Percentiles rank a stretch among this genome's conserved stretches.
Conservation (phyloP, 2,113 vertebrate species). For the Corythornis vintsioides region DNA sequence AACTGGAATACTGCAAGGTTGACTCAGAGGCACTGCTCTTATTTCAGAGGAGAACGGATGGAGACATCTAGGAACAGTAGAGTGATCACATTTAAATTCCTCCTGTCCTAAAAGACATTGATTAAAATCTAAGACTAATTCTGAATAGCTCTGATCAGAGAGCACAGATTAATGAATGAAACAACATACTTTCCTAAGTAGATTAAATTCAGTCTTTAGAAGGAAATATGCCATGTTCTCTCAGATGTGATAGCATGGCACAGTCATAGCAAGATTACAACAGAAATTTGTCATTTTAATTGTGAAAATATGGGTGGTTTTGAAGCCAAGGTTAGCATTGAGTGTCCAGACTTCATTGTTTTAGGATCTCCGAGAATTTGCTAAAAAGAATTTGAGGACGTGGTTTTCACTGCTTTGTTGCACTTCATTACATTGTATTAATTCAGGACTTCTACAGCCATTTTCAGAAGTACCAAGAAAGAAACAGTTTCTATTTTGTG, state of each 20-base stretch:
- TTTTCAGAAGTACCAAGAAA: neutral
- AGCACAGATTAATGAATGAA: neutral
- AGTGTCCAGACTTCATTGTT: neutral
- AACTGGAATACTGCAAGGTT: neutral
- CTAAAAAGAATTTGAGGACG: neutral
- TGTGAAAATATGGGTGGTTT: neutral
- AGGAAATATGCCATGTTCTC: neutral
- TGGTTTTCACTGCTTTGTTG: neutral
- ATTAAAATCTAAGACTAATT: neutral
- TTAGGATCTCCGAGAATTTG: neutral
- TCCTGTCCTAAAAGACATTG: neutral
- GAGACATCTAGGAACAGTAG: neutral
- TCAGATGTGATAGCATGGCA: neutral
- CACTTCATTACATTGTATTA: neutral
- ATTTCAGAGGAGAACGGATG: neutral
- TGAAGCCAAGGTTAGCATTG: neutral
- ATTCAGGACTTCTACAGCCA: neutral
- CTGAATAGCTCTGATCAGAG: neutral
- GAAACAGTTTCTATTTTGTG: neutral
- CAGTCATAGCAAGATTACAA: neutral
- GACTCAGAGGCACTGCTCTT: neutral
- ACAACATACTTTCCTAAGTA: neutral
- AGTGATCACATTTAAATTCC: neutral
- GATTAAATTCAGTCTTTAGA: neutral
- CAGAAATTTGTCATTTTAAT: neutral